Evolutionary conservation across 1,140 invertebrate genomes (phyloP), one percentile per base, ranked within the genome.

Genomic region (Drosophila grimshawi): DNA sequence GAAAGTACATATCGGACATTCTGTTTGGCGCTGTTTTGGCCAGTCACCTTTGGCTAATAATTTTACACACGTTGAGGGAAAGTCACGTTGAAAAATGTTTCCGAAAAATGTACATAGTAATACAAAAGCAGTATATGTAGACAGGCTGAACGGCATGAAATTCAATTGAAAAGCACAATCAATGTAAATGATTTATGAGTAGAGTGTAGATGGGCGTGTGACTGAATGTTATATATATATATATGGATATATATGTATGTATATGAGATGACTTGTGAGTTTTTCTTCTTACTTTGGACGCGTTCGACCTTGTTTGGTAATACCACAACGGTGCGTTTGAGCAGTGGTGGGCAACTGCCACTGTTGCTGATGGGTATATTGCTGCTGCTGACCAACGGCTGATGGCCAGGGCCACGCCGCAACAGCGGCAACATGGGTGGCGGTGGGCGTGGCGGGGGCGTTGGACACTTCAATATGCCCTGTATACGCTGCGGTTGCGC

Each of bases 221-320:
- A 27, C 32, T 68, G 53, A 8, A 46, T 37, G 33, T 60, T 49
- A 19, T 10, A 39, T 41, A 29, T 66, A 29, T 29, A 33, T 32
- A 11, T 45, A 35, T 33, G 37, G 46, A 46, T 51, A 46, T 57
- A 33, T 29, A 33, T 59, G 2, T 39, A 35, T 51, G 11, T 39
- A 35, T 51, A 60, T 53, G 61, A 51, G 35, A 76, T 81, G 78
- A 81, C 76, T 81, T 78, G 76, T 70, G 71, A 63, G 65, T 71
- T 43, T 70, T 81, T 60, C 29, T 63, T 89, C 83, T 89, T 89
- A 89, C 85, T 89, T 89, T 89, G 85, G 5, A 86, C 85, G 68
- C 69, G 70, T 59, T 86, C 85, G 82, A 81, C 66, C 62, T 71
- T 76, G 55, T 69, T 76, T 59, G 78, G 68, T 4, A 62, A 76